Base-by-base conservation (phyloP, 2,888 invertebrate species). In the Hesperia comma region DNA sequence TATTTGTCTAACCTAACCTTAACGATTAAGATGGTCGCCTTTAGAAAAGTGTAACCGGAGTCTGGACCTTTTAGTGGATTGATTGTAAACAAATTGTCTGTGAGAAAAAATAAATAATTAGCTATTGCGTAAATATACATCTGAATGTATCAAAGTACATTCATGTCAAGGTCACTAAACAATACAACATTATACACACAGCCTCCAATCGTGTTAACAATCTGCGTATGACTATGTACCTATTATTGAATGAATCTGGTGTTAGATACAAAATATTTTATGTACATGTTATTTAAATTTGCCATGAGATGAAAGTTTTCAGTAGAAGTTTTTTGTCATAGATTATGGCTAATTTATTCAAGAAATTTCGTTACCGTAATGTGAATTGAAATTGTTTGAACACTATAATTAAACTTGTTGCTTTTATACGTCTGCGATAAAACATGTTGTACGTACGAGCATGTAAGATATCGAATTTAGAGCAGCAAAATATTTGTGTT, bases 81-180 rank as follows among this genome's bases (percentile, higher is more conserved):
- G 6, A 41, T 41, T 12, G 14, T 41, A 41, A 10, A 41, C 41
- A 14, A 49, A 40, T 21, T 14, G 40, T 21, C 15, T 10, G 40
- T 51, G 40, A 21, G 17, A 41, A 56, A 49, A 63, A 17, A 78
- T 81, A n/a, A n/a, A n/a, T n/a, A n/a, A 78, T 83, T 87, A 85
- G 84, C 85, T 82, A 83, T 85, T 79, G 85, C 80, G 92, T 91
- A 70, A 74, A 77, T 72, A 55, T 74, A 86, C 19, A 88, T 89
- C 88, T 87, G 74, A 81, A 81, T 79, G 76, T 76, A 58, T 17
- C 53, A 51, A 41, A 33, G 49, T 74, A 78, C 77, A 90, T 86
- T 82, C 78, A 76, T 90, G 92, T 87, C 90, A 92, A 90, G 92
- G 92, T 77, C 81, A 72, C 76, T 58, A 74, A 84, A 88, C 88